phyloP scores from a whole-genome alignment of 1,140 invertebrate genomes.

The Sycobia sp. region DNA sequence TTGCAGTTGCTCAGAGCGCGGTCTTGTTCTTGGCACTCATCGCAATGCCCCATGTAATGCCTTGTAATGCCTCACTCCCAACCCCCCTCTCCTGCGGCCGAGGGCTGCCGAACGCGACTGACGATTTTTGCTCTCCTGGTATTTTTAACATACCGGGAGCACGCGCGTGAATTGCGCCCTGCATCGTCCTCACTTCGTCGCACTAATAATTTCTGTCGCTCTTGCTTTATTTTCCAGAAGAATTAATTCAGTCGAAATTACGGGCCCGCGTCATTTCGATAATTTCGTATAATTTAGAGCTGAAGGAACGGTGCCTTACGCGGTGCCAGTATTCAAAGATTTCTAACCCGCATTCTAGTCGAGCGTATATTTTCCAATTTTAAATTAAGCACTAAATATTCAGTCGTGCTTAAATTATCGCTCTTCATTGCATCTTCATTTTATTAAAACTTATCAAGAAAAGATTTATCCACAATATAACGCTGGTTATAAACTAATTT shows the following conservation, averaged over 20 bases:
- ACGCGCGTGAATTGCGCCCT: not conserved
- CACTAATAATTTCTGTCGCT: no score
- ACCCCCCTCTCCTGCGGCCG: not conserved
- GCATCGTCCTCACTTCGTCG: not conserved
- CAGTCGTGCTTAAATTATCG: no score
- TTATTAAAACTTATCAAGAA: no score
- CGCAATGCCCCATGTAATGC: no score
- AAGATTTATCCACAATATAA: no score
- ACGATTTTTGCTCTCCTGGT: not conserved
- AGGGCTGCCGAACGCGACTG: slow-evolving; percentile 6
- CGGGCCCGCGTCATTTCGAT: not conserved
- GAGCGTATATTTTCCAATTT: no score
- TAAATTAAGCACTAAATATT: no score
- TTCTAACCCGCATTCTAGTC: not conserved
- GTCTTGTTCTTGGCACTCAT: slow-evolving; percentile 19
- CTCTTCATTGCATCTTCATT: no score
- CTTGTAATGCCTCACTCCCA: no score
- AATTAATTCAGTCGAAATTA: slow-evolving; percentile 9
- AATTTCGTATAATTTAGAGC: slow-evolving; percentile 17
- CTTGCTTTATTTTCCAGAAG: slow-evolving; percentile 12
- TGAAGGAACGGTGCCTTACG: slow-evolving; percentile 6
- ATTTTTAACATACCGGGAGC: not conserved
- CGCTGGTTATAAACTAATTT: no score
- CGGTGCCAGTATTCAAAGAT: not conserved
- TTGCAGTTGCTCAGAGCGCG: not conserved